Conservation (phyloP, 2,888 invertebrate genomes). For the Axea sp. region DNA sequence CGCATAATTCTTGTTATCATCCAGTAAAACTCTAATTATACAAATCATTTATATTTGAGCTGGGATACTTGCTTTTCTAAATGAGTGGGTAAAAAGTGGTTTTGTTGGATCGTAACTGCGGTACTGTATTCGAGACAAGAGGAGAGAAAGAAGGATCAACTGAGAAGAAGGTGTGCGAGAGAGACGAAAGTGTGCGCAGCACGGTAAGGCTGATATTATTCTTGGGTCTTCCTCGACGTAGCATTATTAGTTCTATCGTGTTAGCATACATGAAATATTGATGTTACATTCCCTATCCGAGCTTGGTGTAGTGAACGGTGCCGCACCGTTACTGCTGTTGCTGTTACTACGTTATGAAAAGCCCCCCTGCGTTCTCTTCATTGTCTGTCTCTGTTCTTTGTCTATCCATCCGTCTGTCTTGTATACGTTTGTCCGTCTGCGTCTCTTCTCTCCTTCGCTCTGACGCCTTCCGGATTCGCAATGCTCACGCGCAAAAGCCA, state of each 20-base stretch:
- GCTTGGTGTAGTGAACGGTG: conserved; percentile 62
- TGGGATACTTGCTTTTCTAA: conserved; percentile 25
- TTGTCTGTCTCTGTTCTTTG: conserved; percentile 29
- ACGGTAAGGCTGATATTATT: conserved; percentile 75
- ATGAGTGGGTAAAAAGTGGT: conserved; percentile 57
- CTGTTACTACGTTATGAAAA: conserved; percentile 62
- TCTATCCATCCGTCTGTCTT: conserved; percentile 31
- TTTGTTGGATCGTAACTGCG: conserved; percentile 42
- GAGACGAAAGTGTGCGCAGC: conserved; percentile 22
- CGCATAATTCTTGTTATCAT: conserved; percentile 33
- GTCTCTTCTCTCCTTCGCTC: conserved; percentile 37
- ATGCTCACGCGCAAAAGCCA: conserved; percentile 51
- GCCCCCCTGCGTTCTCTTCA: conserved; percentile 35
- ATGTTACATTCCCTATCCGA: conserved; percentile 73
- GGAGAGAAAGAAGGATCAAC: neutral
- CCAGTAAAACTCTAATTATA: conserved; percentile 48
- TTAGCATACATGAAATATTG: conserved; percentile 80
- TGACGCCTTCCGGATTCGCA: conserved; percentile 48
- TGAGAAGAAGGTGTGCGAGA: conserved; percentile 2
- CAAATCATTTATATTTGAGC: conserved; percentile 46
- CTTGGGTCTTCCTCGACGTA: conserved; percentile 76
- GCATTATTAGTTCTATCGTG: conserved; percentile 79
- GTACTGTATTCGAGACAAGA: conserved; percentile 12
- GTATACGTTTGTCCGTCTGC: neutral
- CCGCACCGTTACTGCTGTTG: conserved; percentile 23